Evolutionary conservation across 2,888 invertebrate species (phyloP), one percentile per base, ranked within the genome.

Genomic region (Andrena bicolor): DNA sequence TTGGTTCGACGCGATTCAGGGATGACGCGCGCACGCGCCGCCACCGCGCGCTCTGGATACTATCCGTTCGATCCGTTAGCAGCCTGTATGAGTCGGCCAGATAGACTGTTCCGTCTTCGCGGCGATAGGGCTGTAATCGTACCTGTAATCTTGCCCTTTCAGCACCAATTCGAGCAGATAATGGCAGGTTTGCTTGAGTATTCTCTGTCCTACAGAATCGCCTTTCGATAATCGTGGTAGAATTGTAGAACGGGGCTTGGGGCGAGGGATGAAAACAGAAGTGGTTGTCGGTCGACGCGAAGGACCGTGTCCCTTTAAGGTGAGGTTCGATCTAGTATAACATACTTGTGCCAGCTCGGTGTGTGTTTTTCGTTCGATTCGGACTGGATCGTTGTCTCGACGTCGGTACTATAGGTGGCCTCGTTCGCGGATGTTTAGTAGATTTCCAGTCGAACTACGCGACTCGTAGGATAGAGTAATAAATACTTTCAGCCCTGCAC

Each of bases 21-120:
- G 86, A 58, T 76, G 64, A 76, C n/a, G 53, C 64, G 86, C 86
- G 86, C 86, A 86, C 68, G 86, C 84, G 86, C 86, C 51, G 72
- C 82, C 63, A 68, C 64, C 65, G 77, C 69, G 71, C 76, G 82
- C 75, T 86, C 79, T 69, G 64, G 82, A 70, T 74, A 76, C 84
- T 76, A 76, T 80, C 78, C 84, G 82, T 84, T 85, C 86, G 86
- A 86, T 86, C 84, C 82, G 84, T 80, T 80, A 74, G 76, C 77
- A 76, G 80, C 83, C 73, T 71, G 76, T 83, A 78, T 65, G 71
- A 73, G 69, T 75, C 60, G 69, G 76, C 41, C 73, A 20, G 85
- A 84, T 86, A 86, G 86, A 72, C 75, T 53, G 71, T 78, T 74
- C 75, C 83, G 75, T 70, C 86, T 76, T 58, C 75, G 69, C 32